Evolutionary conservation across 2,113 vertebrate genomes (phyloP).

Genomic region (Columbina picui): DNA sequence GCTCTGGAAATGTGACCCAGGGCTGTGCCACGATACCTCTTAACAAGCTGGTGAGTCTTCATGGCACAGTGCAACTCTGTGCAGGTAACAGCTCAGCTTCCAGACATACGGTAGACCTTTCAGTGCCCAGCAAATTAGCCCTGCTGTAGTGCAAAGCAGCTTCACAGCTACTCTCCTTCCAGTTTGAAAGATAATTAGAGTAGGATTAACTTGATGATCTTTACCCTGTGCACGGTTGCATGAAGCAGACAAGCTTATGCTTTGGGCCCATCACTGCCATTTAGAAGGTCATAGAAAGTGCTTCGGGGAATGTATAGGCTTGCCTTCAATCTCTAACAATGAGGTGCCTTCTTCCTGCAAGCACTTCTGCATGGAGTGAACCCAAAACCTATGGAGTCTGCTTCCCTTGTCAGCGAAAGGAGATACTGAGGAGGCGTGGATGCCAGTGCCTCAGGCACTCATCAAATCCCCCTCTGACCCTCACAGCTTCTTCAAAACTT

Average conservation of each 20-base stretch:
- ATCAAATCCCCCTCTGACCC: not conserved
- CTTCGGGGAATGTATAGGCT: not conserved
- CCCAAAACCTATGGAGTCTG: not conserved
- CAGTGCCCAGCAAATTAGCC: not conserved
- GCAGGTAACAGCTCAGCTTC: not conserved
- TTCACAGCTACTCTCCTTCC: not conserved
- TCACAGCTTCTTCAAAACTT: not conserved
- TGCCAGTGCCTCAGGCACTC: not conserved
- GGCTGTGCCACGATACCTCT: not conserved
- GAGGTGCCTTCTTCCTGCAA: not conserved
- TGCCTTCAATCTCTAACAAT: not conserved
- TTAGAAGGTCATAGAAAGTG: not conserved
- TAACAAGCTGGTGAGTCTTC: constrained; percentile 14
- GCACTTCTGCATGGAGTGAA: not conserved
- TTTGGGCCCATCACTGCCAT: not conserved
- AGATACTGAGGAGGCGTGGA: not conserved
- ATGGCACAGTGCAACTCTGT: not conserved
- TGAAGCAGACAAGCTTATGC: not conserved
- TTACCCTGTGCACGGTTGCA: not conserved
- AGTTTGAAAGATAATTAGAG: not conserved
- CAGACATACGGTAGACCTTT: not conserved
- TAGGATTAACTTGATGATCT: not conserved
- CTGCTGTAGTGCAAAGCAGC: not conserved
- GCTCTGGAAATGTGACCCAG: not conserved
- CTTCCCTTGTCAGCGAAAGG: not conserved